Evolutionary conservation across 35 echinoderm and acorn worm species (phyloP), one percentile per base, ranked within the genome.

Genomic region (Lytechinus pictus): DNA sequence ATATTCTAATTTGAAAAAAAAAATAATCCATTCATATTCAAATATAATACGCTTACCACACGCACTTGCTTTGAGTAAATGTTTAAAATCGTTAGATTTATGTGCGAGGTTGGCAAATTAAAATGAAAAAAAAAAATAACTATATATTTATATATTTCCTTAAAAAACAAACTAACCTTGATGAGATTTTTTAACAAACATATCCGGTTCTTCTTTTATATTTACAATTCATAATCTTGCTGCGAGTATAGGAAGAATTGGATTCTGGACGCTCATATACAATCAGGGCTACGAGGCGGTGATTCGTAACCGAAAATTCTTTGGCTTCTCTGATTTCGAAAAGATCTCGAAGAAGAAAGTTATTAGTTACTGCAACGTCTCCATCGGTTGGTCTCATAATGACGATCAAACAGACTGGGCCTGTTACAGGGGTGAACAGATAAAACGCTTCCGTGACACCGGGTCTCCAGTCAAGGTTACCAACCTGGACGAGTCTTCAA

Each of bases 241-340:
- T 3, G 24, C 61, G 5, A 24, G 4, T 3, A 21, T 71, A 95
- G 96, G 96, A 28, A 95, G 94, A 57, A 57, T 58, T 1, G 95
- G 97, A 24, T 96, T 96, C 79, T 97, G 97, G 97, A 97, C 97
- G 2, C 61, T 97, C 57, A 96, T 97, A 14, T 97, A 97, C 96
- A 97, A 97, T 91, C 97, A 97, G 94, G 97, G 95, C 52, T 97
- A 96, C 87, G 97, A 97, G 86, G 97, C 95, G 5, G 96, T 94
- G 53, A 94, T 97, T 12, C 94, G 96, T 54, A 94, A 94, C 90
- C 95, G 87, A 54, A 97, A 97, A 54, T 97, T 96, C 92, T 97
- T 97, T 57, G 97, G 95, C 4, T 97, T 96, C 53, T 95, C 87
- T 5, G 94, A 96, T 27, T 97, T 96, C 79, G 92, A 95, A 54